Evolutionary conservation across 2,113 vertebrate species (phyloP).

Genomic region (Corythoichthys haematopterus): DNA sequence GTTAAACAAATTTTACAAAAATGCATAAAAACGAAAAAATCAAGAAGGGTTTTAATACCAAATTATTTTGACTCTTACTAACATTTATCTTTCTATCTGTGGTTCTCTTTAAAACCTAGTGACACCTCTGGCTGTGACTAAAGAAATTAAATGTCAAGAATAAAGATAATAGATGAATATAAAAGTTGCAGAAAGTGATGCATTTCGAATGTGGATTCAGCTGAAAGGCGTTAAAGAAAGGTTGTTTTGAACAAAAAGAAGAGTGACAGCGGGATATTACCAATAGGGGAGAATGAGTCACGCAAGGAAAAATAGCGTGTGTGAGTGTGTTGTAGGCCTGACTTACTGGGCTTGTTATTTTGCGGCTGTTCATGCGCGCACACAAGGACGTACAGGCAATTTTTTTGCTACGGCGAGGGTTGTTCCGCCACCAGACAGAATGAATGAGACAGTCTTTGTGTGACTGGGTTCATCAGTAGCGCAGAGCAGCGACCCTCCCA

Average conservation of each 20-base stretch:
- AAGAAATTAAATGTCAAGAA: background rate
- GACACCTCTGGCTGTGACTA: no score
- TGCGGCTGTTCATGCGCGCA: constrained; percentile 9
- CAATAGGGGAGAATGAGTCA: constrained; percentile 54
- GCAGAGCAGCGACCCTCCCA: constrained; percentile 43
- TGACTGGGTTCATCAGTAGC: constrained; percentile 20
- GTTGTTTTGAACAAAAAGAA: constrained; percentile 7
- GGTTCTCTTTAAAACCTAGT: no score
- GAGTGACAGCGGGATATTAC: constrained; percentile 14
- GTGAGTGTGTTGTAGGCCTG: constrained; percentile 20
- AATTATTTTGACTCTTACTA: no score
- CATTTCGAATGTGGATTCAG: constrained; percentile 7
- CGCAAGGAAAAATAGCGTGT: constrained; percentile 35
- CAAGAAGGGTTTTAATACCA: no score
- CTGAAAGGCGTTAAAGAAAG: constrained; percentile 8
- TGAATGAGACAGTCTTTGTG: constrained; percentile 13
- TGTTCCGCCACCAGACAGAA: constrained; percentile 19
- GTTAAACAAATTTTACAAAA: no score
- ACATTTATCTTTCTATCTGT: no score
- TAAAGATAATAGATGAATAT: background rate
- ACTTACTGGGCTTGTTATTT: constrained; percentile 17
- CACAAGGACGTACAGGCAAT: constrained; percentile 4
- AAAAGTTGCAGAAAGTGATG: background rate
- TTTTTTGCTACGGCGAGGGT: constrained; percentile 3
- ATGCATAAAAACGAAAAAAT: no score